Evolutionary conservation across 2,888 invertebrate species (phyloP), one percentile per base, ranked within the genome.

Genomic region (Tryphoninae sp.): DNA sequence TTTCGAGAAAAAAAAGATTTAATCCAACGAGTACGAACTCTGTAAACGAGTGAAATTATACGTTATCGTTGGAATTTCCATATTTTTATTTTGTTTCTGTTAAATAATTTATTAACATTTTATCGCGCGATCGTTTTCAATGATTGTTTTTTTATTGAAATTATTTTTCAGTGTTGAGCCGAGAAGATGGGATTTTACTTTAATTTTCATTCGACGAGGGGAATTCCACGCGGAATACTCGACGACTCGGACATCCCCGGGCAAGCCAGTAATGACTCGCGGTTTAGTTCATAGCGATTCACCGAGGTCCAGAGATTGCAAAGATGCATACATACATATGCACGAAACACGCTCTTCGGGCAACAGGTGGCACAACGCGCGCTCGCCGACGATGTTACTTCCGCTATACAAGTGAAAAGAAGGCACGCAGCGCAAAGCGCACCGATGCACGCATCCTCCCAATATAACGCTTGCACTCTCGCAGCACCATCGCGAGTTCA

Each of bases 311-410:
- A 45, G 45, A 45, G 13, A 45, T 13, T 45, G 11, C 45, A 45
- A 2, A 45, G 11, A 9, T 13, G 13, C 13, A 45, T 45, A 45
- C 7, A 8, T 16, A 19, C n/a, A 16, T 7, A 55, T 55, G n/a
- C 19, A 55, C 2, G 55, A 8, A 16, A 26, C 62, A 53, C 6
- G 26, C 16, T 11, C 64, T 40, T 9, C 26, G 59, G 59, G 81
- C 78, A 81, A 81, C 81, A 81, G 81, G 81, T 81, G 78, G 45
- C 13, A 78, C 67, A 67, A 73, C 67, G 73, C 61, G 78, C 64
- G 45, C 67, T 53, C 49, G 78, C 67, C 67, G 33, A 53, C 7
- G 45, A 40, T 65, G 77, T 62, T 53, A 65, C 77, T 55, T 45
- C 68, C 61, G 59, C 33, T 62, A 26, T 64, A 71, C 49, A 71